Conservation (phyloP, 2,113 vertebrate genomes). For the Halcyon malimbica region DNA sequence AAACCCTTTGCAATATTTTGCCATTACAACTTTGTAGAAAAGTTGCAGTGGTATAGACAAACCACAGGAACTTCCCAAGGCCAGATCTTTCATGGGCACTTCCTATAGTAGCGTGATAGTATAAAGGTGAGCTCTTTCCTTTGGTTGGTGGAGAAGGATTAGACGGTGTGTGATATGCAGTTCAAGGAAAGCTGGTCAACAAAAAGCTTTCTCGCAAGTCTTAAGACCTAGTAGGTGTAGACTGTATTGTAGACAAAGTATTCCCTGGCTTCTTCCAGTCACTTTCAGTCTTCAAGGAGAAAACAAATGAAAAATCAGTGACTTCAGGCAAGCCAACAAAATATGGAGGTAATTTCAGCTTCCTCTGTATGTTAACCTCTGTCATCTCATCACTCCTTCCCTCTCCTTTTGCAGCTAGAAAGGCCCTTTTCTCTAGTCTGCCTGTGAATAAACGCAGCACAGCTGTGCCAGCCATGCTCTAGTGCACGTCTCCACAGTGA, state of each 20-base stretch:
- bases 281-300: neutral
- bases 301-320: neutral
- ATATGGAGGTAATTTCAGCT: neutral
- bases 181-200: neutral
- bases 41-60: rapidly evolving
- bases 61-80: neutral
- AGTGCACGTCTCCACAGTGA: neutral
- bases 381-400: neutral
- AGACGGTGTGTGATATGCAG: neutral
- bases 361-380: neutral
- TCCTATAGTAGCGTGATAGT: neutral
- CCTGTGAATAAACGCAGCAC: neutral
- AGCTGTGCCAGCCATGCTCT: conserved; percentile 40
- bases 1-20: neutral
- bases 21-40: neutral
- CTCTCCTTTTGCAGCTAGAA: neutral
- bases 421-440: neutral
- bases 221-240: rapidly evolving
- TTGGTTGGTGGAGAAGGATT: neutral
- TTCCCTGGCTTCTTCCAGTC: neutral
- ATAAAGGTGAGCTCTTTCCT: neutral
- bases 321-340: neutral
- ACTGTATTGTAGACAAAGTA: neutral
- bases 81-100: neutral
- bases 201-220: neutral